A percentile compares a stretch with the other conserved stretches of the same genome.
Conservation (phyloP, 2,797 vertebrate genomes). For the Arnoldichthys spilopterus region DNA sequence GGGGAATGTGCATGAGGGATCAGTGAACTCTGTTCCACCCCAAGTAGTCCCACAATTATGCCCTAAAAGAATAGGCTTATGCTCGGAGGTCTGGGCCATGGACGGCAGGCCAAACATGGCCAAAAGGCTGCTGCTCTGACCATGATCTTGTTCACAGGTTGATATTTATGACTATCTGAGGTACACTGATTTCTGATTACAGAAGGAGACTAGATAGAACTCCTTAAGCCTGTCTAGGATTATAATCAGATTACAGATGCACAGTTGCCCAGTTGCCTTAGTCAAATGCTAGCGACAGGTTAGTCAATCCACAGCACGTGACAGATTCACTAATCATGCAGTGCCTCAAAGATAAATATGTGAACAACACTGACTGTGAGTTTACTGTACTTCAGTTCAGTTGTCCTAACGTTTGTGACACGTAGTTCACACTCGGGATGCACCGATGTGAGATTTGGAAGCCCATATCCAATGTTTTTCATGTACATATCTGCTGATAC, state of each 20-base stretch:
- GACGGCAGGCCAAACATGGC: conserved; percentile 21
- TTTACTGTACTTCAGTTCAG: too few relatives aligned
- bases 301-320: not conserved
- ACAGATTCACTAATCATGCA: too few relatives aligned
- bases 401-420: too few relatives aligned
- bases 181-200: not conserved
- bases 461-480: too few relatives aligned
- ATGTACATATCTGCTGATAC: too few relatives aligned
- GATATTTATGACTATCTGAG: not conserved
- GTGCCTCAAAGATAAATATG: too few relatives aligned
- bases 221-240: not conserved
- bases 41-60: conserved; percentile 43
- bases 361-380: too few relatives aligned
- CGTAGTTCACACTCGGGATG: too few relatives aligned
- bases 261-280: not conserved
- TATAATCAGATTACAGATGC: not conserved
- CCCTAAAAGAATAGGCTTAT: conserved; percentile 48
- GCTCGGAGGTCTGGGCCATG: conserved; percentile 37
- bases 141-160: conserved; percentile 5
- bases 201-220: not conserved
- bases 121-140: conserved; percentile 8
- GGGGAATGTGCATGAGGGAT: conserved; percentile 43
- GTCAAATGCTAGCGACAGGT: not conserved
- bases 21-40: conserved; percentile 47
- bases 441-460: too few relatives aligned